Conservation (phyloP, 2,888 invertebrate genomes). For the Laothoe populi region DNA sequence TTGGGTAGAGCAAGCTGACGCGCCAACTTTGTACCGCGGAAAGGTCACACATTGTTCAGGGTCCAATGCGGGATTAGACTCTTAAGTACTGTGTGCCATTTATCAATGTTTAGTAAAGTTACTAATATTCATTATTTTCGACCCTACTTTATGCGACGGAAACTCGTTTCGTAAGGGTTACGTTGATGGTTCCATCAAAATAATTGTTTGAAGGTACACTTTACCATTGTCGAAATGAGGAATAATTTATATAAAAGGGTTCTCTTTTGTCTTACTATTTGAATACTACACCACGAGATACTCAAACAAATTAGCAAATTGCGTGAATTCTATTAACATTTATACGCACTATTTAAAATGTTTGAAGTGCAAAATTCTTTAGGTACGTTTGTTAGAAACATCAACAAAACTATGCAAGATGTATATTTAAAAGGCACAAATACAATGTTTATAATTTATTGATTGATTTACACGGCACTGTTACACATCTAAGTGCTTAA, state of each 20-base stretch:
- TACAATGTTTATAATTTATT: too few species aligned
- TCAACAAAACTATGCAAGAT: too few species aligned
- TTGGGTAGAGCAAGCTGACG: conserved; percentile 48
- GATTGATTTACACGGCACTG: too few species aligned
- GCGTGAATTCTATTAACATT: too few species aligned
- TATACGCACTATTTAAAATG: too few species aligned
- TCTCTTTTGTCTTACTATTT: background rate
- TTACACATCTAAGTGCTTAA: too few species aligned
- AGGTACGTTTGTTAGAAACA: too few species aligned
- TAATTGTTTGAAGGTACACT: background rate
- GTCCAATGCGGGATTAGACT: conserved; percentile 44
- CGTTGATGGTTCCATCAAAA: background rate
- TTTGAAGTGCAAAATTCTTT: too few species aligned
- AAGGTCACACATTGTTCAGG: conserved; percentile 47
- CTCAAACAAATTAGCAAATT: too few species aligned
- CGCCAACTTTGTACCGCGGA: conserved; percentile 44
- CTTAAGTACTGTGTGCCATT: conserved; percentile 43
- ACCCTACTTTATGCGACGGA: conserved; percentile 6
- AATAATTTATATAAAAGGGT: background rate
- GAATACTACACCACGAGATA: too few species aligned
- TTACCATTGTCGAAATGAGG: background rate
- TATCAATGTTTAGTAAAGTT: conserved; percentile 28
- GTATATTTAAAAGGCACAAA: too few species aligned
- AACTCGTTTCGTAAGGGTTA: background rate
- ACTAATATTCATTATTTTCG: conserved; percentile 27